Conservation (phyloP, 2,888 invertebrate genomes). For the Trilocha varians region DNA sequence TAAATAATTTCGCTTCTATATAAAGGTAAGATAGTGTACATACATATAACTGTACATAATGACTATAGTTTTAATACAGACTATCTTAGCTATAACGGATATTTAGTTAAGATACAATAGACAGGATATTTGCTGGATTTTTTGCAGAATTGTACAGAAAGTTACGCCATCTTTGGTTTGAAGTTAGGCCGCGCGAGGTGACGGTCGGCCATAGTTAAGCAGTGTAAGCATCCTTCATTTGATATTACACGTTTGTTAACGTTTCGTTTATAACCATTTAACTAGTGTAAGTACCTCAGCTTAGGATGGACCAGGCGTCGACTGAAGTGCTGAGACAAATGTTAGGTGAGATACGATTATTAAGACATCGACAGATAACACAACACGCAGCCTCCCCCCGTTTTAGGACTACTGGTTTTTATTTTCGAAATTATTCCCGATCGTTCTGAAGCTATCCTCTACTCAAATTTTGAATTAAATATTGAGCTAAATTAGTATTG, state of each 20-base stretch:
- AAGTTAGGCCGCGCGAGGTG: slow-evolving; percentile 47
- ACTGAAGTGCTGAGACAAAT: slow-evolving; percentile 65
- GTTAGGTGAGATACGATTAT: slow-evolving; percentile 51
- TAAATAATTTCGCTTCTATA: slow-evolving; percentile 54
- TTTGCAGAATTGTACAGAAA: slow-evolving; percentile 52
- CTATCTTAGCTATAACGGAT: slow-evolving; percentile 66
- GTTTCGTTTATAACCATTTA: slow-evolving; percentile 70
- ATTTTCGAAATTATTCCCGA: slow-evolving; percentile 40
- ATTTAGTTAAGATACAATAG: slow-evolving; percentile 66
- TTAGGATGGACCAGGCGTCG: slow-evolving; percentile 73
- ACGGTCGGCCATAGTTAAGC: slow-evolving; percentile 67
- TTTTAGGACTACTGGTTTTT: slow-evolving; percentile 39
- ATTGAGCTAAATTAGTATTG: no score
- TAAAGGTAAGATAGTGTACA: slow-evolving; percentile 66
- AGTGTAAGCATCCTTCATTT: slow-evolving; percentile 70
- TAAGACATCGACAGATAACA: slow-evolving; percentile 61
- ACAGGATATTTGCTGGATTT: slow-evolving; percentile 50
- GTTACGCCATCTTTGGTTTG: slow-evolving; percentile 59
- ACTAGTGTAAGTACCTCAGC: slow-evolving; percentile 69
- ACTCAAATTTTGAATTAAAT: not conserved
- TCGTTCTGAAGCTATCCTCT: slow-evolving; percentile 6
- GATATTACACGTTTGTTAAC: slow-evolving; percentile 69
- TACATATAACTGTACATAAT: slow-evolving; percentile 67
- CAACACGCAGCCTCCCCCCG: slow-evolving; percentile 54
- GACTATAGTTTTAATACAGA: slow-evolving; percentile 68